Base-by-base conservation (phyloP, 2,888 invertebrate species). In the Clivina fossor region DNA sequence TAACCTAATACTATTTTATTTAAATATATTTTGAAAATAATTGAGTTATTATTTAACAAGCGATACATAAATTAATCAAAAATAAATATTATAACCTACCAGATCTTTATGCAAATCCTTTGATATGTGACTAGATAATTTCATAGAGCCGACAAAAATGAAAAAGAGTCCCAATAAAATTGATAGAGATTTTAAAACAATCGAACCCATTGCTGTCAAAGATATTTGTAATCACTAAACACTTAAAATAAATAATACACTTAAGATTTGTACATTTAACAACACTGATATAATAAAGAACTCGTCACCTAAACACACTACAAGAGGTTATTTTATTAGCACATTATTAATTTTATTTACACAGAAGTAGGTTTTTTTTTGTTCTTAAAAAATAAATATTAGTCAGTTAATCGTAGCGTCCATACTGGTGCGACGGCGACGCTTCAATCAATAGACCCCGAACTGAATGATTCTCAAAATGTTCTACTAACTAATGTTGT, bases 51-150 rank as follows among this genome's bases (percentile, higher is more conserved):
- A 40, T 8, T n/a, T 13, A 9, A 56, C 11, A 41, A 35, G 13
- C 9, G 13, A 11, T 35, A 15, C 13, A 11, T n/a, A 5, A 50
- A 51, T 50, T 9, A 51, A 22, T 19, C 13, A 3, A 55, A 28
- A 32, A 7, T 26, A 50, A 56, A 59, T 54, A 26, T 48, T 32
- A 55, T 56, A 76, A n/a, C 88, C 85, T 76, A 95, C 95, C 87
- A 96, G 82, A 78, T 96, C 95, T 80, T 92, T 93, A 74, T 96
- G 95, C 60, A 96, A 82, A 76, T 96, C 96, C 79, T 92, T 92
- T 67, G 93, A 95, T 63, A 96, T 84, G 66, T 88, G 83, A 62
- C 93, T 93, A 60, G 94, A 90, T 61, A 96, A 76, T 78, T 96
- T 96, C 69, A 96, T 87, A 57, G 90, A 85, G 57, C 96, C 96